phyloP scores from a whole-genome alignment of 2,797 vertebrate species.

The Gambusia yucatana region DNA sequence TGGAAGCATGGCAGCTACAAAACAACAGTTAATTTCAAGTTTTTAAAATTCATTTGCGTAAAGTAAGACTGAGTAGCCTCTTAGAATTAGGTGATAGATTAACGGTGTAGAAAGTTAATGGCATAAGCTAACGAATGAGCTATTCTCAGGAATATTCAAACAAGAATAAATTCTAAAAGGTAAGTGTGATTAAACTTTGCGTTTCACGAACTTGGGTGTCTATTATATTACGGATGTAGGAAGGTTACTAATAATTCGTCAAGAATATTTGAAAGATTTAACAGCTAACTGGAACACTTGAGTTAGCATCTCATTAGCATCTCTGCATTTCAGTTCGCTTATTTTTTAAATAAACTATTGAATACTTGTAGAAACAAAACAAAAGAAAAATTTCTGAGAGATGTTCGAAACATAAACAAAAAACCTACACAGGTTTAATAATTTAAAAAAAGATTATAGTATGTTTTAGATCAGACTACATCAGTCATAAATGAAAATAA shows the following conservation, averaged over 20 bases:
- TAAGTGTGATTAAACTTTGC: neutral
- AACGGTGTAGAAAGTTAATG: neutral
- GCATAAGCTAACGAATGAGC: neutral
- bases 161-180: neutral
- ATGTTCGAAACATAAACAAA: neutral
- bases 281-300: neutral
- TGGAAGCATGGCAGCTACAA: neutral
- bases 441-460: no score
- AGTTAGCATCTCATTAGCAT: neutral
- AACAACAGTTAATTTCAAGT: neutral
- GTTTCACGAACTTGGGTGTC: neutral
- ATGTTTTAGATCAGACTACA: neutral
- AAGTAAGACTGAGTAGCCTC: neutral
- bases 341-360: neutral
- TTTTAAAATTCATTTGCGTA: neutral
- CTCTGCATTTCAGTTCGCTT: neutral
- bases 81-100: neutral
- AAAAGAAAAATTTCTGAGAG: neutral
- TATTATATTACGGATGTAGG: neutral
- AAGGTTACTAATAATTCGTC: neutral
- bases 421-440: neutral
- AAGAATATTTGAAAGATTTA: neutral
- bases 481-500: neutral
- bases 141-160: neutral
- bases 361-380: neutral